phyloP scores from a whole-genome alignment of 2,888 invertebrate genomes.

The Nomada ferruginata region DNA sequence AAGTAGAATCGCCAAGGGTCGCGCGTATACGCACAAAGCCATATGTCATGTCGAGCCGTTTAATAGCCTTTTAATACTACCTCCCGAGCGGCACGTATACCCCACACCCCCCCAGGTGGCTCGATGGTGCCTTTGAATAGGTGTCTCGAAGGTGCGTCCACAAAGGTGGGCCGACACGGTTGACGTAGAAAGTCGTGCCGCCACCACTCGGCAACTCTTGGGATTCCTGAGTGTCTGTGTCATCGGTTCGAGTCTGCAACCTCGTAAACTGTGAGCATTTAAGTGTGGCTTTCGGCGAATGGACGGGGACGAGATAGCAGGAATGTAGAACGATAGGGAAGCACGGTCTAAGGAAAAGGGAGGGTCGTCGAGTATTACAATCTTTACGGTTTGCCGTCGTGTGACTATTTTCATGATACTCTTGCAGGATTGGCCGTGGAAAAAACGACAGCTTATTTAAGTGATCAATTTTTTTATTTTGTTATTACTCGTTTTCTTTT shows the following conservation, averaged over 20 bases:
- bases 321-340: constrained; percentile 38
- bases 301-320: not conserved
- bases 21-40: constrained; percentile 71
- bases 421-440: too few species aligned
- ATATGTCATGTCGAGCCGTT: constrained; percentile 77
- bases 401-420: not conserved
- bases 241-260: constrained; percentile 54
- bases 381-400: not conserved
- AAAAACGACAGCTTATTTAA: too few species aligned
- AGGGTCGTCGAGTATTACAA: not conserved
- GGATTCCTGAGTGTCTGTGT: constrained; percentile 68
- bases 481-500: not conserved
- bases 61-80: constrained; percentile 79
- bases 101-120: constrained; percentile 57
- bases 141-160: constrained; percentile 56
- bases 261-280: constrained; percentile 59
- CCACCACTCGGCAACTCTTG: constrained; percentile 36
- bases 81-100: constrained; percentile 70
- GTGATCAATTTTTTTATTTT: too few species aligned
- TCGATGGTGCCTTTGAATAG: constrained; percentile 66
- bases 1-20: constrained; percentile 62
- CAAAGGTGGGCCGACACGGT: constrained; percentile 47
- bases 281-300: constrained; percentile 40
- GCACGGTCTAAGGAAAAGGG: not conserved
- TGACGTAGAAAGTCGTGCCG: constrained; percentile 38